Conservation (phyloP, 2,797 vertebrate genomes). For the Gastrophryne carolinensis region DNA sequence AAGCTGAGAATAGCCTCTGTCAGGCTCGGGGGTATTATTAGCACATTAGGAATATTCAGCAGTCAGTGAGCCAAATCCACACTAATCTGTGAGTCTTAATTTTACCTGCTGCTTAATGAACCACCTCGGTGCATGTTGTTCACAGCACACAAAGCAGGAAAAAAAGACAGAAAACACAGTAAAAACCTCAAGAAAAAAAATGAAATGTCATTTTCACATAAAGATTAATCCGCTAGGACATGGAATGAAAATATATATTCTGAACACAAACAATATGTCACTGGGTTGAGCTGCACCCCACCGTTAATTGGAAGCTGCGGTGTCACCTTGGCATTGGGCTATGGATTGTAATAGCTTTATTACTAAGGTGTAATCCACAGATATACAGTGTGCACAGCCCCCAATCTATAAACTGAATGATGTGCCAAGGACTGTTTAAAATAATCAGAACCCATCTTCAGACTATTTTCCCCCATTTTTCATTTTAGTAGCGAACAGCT, state of each 20-base stretch:
- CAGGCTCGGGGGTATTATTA: constrained; percentile 38
- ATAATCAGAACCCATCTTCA: no score
- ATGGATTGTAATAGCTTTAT: neutral
- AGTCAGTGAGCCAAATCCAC: constrained; percentile 35
- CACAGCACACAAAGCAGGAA: constrained; percentile 22
- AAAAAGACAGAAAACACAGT: constrained; percentile 4
- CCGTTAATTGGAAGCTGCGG: constrained; percentile 24
- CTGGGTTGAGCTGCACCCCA: constrained; percentile 2
- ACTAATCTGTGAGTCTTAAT: constrained; percentile 40
- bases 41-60: constrained; percentile 42
- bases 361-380: constrained; percentile 7
- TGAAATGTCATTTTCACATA: constrained; percentile 29
- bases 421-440: no score
- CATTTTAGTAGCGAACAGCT: no score
- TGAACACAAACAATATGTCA: constrained; percentile 28
- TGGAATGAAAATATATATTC: constrained; percentile 25
- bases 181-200: constrained; percentile 31
- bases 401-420: neutral
- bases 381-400: neutral
- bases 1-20: constrained; percentile 21
- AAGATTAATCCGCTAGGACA: constrained; percentile 37
- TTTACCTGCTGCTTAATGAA: constrained; percentile 38
- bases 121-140: constrained; percentile 36
- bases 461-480: no score
- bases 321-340: constrained; percentile 18